Base-by-base conservation (phyloP, 2,113 vertebrate species). In the Ciconia maguari region DNA sequence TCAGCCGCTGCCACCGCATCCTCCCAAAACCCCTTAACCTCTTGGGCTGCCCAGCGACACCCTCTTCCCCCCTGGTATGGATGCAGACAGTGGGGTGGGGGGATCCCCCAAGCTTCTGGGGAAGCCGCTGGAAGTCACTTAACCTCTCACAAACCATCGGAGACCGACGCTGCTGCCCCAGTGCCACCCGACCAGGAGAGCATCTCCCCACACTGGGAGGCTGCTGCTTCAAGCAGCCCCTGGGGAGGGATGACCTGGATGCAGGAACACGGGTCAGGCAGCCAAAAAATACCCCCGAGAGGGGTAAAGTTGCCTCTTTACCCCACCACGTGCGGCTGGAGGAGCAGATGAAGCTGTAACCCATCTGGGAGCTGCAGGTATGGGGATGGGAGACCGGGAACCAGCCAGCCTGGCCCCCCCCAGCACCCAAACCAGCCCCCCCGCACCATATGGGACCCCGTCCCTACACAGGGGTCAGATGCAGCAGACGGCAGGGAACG, bases 171-270 rank as follows among this genome's bases (percentile, higher is more conserved):
- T 2, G 0, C 15, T 51, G 61, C 21, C 38, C 26, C 16, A 29
- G 76, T 10, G 48, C 11, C 62, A 30, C 10, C 20, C 2, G 8
- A 49, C n/a, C 81, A 65, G 87, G 49, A 72, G 20, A 91, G 10
- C 49, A 55, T 11, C 72, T 77, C 44, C 71, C 58, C 52, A 36
- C 0, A 0, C 16, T 0, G 0, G n/a, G 81, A 83, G 4, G 34
- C 32, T 52, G 29, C 29, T 42, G 58, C 11, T 10, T 46, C 71
- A 55, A 61, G n/a, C 34, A 71, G 11, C 30, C 36, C 13, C 38
- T 4, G 2, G 18, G 38, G 1, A 2, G 1, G 1, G 2, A 0
- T 4, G 6, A 9, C 14, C n/a, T n/a, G 16, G 32, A 17, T 38
- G 26, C 20, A 54, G 58, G 22, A 52, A 48, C 17, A 9, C 0